Percentiles rank a stretch among this genome's conserved stretches.
Conservation (phyloP, 2,888 invertebrate species). For the Agonopterix arenella region DNA sequence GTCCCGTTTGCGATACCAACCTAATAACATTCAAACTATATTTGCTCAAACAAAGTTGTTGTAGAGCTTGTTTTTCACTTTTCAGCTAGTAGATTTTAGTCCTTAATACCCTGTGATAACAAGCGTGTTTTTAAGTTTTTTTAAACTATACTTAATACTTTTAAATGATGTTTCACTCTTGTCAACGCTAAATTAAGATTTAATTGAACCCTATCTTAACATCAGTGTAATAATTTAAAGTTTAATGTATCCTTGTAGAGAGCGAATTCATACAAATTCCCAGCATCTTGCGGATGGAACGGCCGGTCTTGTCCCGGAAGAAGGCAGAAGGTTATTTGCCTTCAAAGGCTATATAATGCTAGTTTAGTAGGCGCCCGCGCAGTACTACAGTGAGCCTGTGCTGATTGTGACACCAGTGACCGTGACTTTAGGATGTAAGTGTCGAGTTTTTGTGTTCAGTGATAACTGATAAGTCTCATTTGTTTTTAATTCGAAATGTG, state of each 20-base stretch:
- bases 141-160: too few relatives aligned
- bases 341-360: constrained; percentile 51
- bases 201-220: too few relatives aligned
- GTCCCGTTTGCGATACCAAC: too few relatives aligned
- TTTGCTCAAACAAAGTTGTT: too few relatives aligned
- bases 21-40: too few relatives aligned
- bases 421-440: constrained; percentile 11
- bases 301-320: constrained; percentile 51
- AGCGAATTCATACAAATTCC: constrained; percentile 14
- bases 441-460: not conserved
- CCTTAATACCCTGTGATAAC: too few relatives aligned
- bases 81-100: too few relatives aligned
- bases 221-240: not conserved
- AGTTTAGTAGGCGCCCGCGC: constrained; percentile 46
- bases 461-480: not conserved
- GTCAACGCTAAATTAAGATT: too few relatives aligned
- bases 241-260: not conserved
- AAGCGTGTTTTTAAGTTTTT: too few relatives aligned
- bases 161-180: too few relatives aligned
- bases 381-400: constrained; percentile 29
- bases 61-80: too few relatives aligned
- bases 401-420: constrained; percentile 7
- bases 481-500: not conserved
- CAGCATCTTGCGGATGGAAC: constrained; percentile 13
- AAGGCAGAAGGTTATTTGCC: constrained; percentile 51